A percentile compares a stretch with the other conserved stretches of the same genome.
These are phyloP conservation scores for Arenaria interpres DNA, from an alignment of 2,113 vertebrate species.

Conservation along the genomic window DNA sequence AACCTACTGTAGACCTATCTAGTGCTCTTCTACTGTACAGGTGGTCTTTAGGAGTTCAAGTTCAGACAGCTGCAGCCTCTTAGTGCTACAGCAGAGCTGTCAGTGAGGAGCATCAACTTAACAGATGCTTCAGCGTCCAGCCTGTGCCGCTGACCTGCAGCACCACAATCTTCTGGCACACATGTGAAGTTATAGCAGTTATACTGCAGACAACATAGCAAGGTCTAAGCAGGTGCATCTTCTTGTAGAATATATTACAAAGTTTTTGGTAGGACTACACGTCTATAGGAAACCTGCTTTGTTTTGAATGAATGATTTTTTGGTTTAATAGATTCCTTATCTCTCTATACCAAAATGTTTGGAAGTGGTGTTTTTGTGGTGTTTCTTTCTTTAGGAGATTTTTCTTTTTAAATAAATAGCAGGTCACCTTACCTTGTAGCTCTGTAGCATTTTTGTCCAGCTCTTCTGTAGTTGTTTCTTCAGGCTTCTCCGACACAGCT, in stretches of 20 bases:
- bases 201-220: not conserved
- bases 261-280: not conserved
- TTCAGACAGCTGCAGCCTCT: not conserved
- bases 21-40: not conserved
- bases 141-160: not conserved
- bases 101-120: not conserved
- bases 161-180: not conserved
- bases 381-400: not conserved
- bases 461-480: not conserved
- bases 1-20: not conserved
- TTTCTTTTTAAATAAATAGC: not conserved
- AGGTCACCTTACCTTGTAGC: conserved; percentile 67
- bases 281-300: not conserved
- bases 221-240: not conserved
- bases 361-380: not conserved
- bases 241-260: not conserved
- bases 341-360: not conserved
- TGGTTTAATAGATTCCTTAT: not conserved
- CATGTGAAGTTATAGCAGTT: not conserved
- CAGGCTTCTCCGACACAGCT: not conserved
- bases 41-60: not conserved
- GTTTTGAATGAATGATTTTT: not conserved
- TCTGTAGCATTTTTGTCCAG: conserved; percentile 18
- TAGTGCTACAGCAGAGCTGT: not conserved
- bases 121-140: not conserved